Evolutionary conservation across 2,113 vertebrate species (phyloP).

Genomic region (Machaerirhynchus nigripectus): DNA sequence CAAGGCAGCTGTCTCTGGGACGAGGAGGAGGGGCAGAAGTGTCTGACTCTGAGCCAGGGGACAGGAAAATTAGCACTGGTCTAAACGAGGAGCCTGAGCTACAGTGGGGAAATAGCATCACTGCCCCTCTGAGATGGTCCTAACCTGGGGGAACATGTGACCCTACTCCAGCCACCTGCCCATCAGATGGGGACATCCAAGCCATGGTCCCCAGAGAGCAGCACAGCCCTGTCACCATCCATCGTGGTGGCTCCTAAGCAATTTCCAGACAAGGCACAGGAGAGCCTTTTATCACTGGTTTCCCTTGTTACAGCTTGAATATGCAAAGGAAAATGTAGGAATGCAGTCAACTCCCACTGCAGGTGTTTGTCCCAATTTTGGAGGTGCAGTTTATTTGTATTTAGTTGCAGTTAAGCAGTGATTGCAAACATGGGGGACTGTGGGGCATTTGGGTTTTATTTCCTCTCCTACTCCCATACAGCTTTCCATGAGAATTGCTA

Average conservation of each 20-base stretch:
- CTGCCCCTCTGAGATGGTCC: background rate
- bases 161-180: rapidly evolving
- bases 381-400: background rate
- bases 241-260: background rate
- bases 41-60: rapidly evolving
- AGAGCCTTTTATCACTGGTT: background rate
- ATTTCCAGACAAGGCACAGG: background rate
- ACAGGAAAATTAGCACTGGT: background rate
- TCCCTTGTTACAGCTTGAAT: background rate
- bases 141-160: rapidly evolving
- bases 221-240: background rate
- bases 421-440: background rate
- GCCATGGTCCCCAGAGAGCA: background rate
- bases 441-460: background rate
- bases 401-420: background rate
- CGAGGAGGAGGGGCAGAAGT: background rate
- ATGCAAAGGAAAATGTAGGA: background rate
- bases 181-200: background rate
- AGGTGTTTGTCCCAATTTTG: background rate
- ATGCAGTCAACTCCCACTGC: background rate
- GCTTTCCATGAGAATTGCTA: background rate
- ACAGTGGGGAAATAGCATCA: background rate
- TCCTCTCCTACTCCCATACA: background rate
- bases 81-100: background rate
- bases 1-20: background rate